phyloP scores from a whole-genome alignment of 1,140 invertebrate genomes.

The Parasteatoda tepidariorum region DNA sequence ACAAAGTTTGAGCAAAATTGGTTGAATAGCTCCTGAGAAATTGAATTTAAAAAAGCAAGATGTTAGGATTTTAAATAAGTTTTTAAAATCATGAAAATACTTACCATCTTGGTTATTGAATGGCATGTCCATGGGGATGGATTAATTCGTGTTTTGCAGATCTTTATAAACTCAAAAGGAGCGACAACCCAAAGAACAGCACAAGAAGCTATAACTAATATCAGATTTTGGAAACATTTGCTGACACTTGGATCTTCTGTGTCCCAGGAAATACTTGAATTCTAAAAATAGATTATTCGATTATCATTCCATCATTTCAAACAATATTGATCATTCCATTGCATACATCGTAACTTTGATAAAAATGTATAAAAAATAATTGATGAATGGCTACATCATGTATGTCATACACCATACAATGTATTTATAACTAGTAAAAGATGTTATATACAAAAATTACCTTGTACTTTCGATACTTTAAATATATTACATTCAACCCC shows the following conservation, averaged over 20 bases:
- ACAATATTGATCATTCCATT: background rate
- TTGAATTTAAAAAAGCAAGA: background rate
- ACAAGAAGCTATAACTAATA: conserved; percentile 36
- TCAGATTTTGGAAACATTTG: conserved; percentile 39
- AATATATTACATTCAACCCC: too few species aligned
- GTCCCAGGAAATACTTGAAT: conserved; percentile 38
- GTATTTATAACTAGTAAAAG: too few species aligned
- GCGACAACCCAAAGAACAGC: conserved; percentile 45
- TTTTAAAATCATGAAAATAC: background rate
- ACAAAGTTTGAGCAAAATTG: too few species aligned
- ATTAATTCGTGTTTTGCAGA: background rate
- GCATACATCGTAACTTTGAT: too few species aligned
- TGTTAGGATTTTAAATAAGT: background rate
- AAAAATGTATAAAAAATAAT: too few species aligned
- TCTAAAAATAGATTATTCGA: conserved; percentile 8
- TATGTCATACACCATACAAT: too few species aligned
- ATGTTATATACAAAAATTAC: too few species aligned
- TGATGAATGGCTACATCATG: too few species aligned
- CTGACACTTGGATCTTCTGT: conserved; percentile 8
- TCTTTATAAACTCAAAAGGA: conserved; percentile 32
- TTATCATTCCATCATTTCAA: background rate
- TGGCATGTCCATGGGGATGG: conserved; percentile 27
- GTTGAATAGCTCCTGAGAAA: too few species aligned
- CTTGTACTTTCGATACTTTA: too few species aligned
- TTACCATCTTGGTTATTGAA: conserved; percentile 22